Conservation (phyloP, 2,113 vertebrate genomes). For the Xenopus borealis region DNA sequence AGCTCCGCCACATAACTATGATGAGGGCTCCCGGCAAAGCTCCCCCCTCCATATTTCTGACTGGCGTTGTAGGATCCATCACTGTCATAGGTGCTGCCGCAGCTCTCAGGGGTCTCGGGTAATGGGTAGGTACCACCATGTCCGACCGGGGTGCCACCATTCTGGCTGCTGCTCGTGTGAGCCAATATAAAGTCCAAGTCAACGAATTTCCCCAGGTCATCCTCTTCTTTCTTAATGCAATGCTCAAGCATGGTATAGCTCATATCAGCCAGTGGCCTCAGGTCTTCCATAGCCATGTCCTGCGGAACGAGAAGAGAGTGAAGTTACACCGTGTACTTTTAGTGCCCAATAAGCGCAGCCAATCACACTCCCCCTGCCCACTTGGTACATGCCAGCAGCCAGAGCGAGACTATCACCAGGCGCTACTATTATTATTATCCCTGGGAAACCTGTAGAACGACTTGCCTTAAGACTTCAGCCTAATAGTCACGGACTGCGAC, state of each 20-base stretch:
- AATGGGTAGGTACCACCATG: constrained; percentile 65
- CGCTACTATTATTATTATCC: background rate
- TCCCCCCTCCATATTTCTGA: constrained; percentile 50
- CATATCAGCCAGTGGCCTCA: constrained; percentile 59
- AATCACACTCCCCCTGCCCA: background rate
- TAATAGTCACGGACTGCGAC: background rate
- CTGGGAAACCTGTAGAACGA: background rate
- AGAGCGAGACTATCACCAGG: no score
- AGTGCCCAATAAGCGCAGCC: background rate
- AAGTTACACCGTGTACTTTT: background rate
- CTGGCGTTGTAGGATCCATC: constrained; percentile 64
- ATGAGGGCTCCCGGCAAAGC: constrained; percentile 61
- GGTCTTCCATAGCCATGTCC: constrained; percentile 55
- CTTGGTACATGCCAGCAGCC: no score
- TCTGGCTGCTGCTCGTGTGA: constrained; percentile 66
- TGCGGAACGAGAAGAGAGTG: constrained; percentile 43
- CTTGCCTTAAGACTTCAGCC: background rate
- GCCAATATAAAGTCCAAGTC: constrained; percentile 89
- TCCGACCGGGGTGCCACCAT: constrained; percentile 27
- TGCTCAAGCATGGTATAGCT: constrained; percentile 68
- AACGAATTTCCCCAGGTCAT: constrained; percentile 79
- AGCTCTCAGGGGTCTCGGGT: constrained; percentile 87
- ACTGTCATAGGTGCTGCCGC: constrained; percentile 69
- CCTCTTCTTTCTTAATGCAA: constrained; percentile 71
- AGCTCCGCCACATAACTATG: constrained; percentile 84